Base-by-base conservation (phyloP, 92 coral and sea anemone genomes). In the Desmophyllum pertusum region DNA sequence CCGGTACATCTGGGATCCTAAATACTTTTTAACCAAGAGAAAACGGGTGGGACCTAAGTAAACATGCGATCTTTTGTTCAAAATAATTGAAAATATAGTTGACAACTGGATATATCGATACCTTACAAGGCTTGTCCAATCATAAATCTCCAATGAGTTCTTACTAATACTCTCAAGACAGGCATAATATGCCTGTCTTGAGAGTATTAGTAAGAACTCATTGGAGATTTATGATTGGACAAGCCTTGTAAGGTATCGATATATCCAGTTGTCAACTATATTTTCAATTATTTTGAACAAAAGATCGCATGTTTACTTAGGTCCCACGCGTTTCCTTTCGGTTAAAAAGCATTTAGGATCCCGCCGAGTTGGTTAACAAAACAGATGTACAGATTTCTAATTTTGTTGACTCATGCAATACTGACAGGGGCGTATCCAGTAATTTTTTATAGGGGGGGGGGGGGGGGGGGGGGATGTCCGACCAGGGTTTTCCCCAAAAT, bases 31-130 rank as follows among this genome's bases (percentile, higher is more conserved):
- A 62, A 17, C 25, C 4, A 38, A 36, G 4, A 67, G 63, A 66
- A 66, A 31, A 31, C 40, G n/a, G 23, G 0, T 3, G 15, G 41
- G 37, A 11, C 39, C 9, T 11, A 30, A 30, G 42, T 35, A 67
- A 67, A 36, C 25, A 67, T 17, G 42, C 39, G 33, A 33, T 3
- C 70, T 67, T 67, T 67, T 67, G 73, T 67, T 67, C 41, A 37
- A 17, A 1, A 1, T 42, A 67, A 19, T n/a, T n/a, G 6, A 67
- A 67, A 18, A 3, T 38, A 7, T 18, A 36, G 13, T 67, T 67
- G 73, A 36, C 73, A 67, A 67, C 25, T 25, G 42, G 67, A 62
- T 29, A 62, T 62, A 62, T 62, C 15, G 67, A 62, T n/a, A 25
- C 36, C 73, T 36, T 18, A 18, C 25, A 8, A 19, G n/a, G 45